Base-by-base conservation (phyloP, 2,113 vertebrate species). In the Tragelaphus strepsiceros region DNA sequence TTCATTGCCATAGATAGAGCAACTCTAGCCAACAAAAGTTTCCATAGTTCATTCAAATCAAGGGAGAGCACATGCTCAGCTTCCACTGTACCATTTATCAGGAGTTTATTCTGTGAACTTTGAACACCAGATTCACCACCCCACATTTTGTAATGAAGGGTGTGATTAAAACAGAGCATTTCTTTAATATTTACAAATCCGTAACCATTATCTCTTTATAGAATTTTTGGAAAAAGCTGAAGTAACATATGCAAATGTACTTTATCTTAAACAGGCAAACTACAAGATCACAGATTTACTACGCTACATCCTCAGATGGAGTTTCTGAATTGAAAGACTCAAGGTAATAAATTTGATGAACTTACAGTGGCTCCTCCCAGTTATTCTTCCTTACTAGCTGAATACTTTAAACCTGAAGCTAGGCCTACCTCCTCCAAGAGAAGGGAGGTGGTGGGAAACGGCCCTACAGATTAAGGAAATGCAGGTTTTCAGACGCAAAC, bases 401-500 rank as follows among this genome's bases (percentile, higher is more conserved):
- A 96, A 87, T 32, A 91, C 10, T 85, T 78, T 82, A 95, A 94
- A 94, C 81, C 67, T 94, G 67, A 97, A 97, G 90, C 64, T 82
- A 77, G 35, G 26, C 14, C 56, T 26, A 26, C 4, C 22, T 11
- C 28, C 61, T 19, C 2, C 2, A 30, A 54, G 53, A 39, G 24
- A 71, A 35, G 24, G 17, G 62, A 91, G 53, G 7, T 5, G 64
- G 43, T 32, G 6, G 12, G 35, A 74, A 43, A 89, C 19, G 56
- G 17, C 28, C 84, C 43, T 83, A 21, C 14, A 87, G 35, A 54
- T 51, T 32, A 71, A 80, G 43, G 35, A 96, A 92, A 95, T 56
- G 13, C 24, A 97, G 22, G 13, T 77, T 91, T 96, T 95, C 85
- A 85, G 49, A 71, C 1, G 21, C 58, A 96, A 92, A 92, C 22